Base-by-base conservation (phyloP, 2,113 vertebrate genomes). In the Nymphicus hollandicus region DNA sequence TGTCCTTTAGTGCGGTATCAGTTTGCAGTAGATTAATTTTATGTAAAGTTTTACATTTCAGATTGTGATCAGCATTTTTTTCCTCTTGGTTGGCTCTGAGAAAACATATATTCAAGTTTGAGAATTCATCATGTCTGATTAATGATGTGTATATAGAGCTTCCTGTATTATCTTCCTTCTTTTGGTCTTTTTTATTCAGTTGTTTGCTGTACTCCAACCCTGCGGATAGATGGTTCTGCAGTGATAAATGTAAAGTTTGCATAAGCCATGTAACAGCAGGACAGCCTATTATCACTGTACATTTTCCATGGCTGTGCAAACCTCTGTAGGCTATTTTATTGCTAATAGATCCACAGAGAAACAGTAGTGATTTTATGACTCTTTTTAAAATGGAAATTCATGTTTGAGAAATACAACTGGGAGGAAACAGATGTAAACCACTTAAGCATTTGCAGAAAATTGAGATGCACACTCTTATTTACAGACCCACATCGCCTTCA, bases 381-480 rank as follows among this genome's bases (percentile, higher is more conserved):
- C 98, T 98, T 98, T 98, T 98, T 98, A 98, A 98, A 98, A 98
- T 98, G 98, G 98, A 98, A 98, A 98, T 98, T 98, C 98, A 98
- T 98, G 98, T 98, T 98, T 98, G 97, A 98, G 98, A 98, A 98
- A 98, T 98, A 98, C 98, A 98, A 98, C 98, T 98, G 98, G 98
- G 98, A 98, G 97, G 97, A 98, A 98, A 98, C 98, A 98, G 98
- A 98, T 98, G 98, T 98, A 98, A 98, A 98, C 97, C 98, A 98
- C 98, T 98, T 98, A 98, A 98, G 97, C 98, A 97, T 98, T 98
- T 98, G 97, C 97, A 98, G 98, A 98, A 98, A 98, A 98, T 98
- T 98, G 98, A 98, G 98, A 98, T 97, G 97, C 98, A 97, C 97
- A 97, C 96, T 98, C 98, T 98, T 98, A 98, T 98, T 98, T 98